phyloP scores from a whole-genome alignment of 2,113 vertebrate genomes.

The Solea senegalensis region DNA sequence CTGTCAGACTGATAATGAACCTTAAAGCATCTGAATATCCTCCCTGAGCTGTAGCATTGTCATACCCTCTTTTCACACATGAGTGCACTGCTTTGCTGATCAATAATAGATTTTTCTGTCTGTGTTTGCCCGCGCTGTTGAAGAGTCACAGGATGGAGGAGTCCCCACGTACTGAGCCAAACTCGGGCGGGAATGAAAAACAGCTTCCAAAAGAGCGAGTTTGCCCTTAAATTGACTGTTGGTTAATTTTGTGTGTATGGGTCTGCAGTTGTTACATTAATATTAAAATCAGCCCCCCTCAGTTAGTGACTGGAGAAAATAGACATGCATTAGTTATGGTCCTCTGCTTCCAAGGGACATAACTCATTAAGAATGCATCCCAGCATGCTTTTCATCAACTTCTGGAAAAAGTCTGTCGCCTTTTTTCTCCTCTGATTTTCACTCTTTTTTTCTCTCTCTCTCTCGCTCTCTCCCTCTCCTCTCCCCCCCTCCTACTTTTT shows the following conservation, averaged over 20 bases:
- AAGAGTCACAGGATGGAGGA: conserved; percentile 56
- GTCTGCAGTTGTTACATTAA: conserved; percentile 73
- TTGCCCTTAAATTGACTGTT: conserved; percentile 72
- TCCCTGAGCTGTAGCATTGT: conserved; percentile 19
- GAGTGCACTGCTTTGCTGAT: conserved; percentile 62
- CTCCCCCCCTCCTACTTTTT: not conserved
- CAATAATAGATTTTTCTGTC: conserved; percentile 75
- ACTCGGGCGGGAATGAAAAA: conserved; percentile 57
- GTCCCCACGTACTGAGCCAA: conserved; percentile 57
- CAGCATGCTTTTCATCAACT: conserved; percentile 63
- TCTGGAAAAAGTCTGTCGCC: conserved; percentile 47
- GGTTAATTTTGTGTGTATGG: conserved; percentile 62
- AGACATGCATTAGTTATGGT: conserved; percentile 79
- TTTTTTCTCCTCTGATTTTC: conserved; percentile 34
- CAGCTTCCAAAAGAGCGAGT: conserved; percentile 60
- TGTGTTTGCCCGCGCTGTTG: conserved; percentile 49
- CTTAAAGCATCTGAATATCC: conserved; percentile 44
- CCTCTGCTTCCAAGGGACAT: conserved; percentile 63
- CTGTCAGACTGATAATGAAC: conserved; percentile 36
- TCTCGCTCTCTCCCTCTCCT: conserved; percentile 13
- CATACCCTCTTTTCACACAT: conserved; percentile 54
- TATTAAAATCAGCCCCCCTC: conserved; percentile 69
- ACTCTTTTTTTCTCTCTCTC: conserved; percentile 38
- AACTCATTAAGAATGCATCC: conserved; percentile 70
- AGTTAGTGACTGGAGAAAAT: conserved; percentile 70